Conservation (phyloP, 2,113 vertebrate genomes). For the Neotoma lepida region DNA sequence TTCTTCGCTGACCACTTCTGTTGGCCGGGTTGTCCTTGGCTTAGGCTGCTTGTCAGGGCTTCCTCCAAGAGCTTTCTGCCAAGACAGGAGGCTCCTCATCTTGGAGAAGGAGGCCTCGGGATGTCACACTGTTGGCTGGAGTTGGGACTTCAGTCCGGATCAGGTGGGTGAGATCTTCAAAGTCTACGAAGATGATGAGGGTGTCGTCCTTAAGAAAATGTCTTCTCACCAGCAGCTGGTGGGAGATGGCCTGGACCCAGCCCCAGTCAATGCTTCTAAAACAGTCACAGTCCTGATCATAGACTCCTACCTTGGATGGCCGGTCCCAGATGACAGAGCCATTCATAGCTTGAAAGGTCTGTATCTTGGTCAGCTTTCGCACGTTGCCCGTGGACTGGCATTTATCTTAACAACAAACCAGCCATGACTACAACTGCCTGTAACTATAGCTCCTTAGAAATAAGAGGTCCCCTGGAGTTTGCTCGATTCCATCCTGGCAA, state of each 20-base stretch:
- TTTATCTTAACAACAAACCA: not conserved
- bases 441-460: not conserved
- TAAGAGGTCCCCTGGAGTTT: not conserved
- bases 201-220: conserved; percentile 92
- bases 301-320: conserved; percentile 84
- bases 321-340: conserved; percentile 85
- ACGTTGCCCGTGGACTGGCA: too few species aligned
- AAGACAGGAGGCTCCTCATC: conserved; percentile 61
- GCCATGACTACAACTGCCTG: not conserved
- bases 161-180: conserved; percentile 91
- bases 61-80: not conserved
- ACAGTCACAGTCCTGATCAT: conserved; percentile 84
- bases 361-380: too few species aligned
- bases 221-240: conserved; percentile 85
- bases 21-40: not conserved
- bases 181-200: conserved; percentile 91
- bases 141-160: conserved; percentile 87
- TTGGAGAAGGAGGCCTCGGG: conserved; percentile 64
- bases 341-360: conserved; percentile 80
- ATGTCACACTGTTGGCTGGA: not conserved
- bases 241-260: conserved; percentile 89
- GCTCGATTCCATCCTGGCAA: not conserved
- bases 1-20: conserved; percentile 77
- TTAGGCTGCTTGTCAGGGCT: not conserved
- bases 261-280: conserved; percentile 79